phyloP scores from a whole-genome alignment of 53 echinoderm and acorn worm species.

The Paracentrotus lividus region DNA sequence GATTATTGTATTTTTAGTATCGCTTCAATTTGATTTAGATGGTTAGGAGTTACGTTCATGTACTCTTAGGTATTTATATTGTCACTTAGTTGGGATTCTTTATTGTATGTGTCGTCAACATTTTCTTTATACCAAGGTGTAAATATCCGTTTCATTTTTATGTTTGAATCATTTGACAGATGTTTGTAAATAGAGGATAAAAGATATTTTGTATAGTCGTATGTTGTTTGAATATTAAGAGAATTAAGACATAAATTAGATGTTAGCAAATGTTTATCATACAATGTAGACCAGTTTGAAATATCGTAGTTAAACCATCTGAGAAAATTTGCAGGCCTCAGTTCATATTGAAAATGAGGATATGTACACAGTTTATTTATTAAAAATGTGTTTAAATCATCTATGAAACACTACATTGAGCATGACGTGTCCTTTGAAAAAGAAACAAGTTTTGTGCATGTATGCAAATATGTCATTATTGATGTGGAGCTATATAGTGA shows the following conservation, averaged over 20 bases:
- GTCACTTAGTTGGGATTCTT: background rate
- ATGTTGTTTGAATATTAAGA: constrained; percentile 25
- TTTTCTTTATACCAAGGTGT: constrained; percentile 56
- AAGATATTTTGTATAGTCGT: constrained; percentile 66
- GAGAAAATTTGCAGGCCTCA: constrained; percentile 19
- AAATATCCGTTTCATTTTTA: constrained; percentile 49
- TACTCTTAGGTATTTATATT: constrained; percentile 44
- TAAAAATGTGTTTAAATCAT: background rate
- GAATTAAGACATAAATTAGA: constrained; percentile 1
- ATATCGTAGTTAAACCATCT: background rate
- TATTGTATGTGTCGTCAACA: background rate
- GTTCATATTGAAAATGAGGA: background rate
- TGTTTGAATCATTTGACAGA: constrained; percentile 50
- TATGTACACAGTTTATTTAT: background rate
- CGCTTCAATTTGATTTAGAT: constrained; percentile 23
- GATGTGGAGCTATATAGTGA: background rate
- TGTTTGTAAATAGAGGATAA: constrained; percentile 51
- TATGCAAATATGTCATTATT: background rate
- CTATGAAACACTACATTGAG: background rate
- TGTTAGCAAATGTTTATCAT: constrained; percentile 32
- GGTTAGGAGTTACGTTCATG: background rate
- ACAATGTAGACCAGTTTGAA: constrained; percentile 38
- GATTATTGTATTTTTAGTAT: constrained; percentile 17
- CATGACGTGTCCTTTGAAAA: background rate
- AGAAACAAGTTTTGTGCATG: background rate